Evolutionary conservation across 2,113 vertebrate genomes (phyloP).

Genomic region (Abramis brama): DNA sequence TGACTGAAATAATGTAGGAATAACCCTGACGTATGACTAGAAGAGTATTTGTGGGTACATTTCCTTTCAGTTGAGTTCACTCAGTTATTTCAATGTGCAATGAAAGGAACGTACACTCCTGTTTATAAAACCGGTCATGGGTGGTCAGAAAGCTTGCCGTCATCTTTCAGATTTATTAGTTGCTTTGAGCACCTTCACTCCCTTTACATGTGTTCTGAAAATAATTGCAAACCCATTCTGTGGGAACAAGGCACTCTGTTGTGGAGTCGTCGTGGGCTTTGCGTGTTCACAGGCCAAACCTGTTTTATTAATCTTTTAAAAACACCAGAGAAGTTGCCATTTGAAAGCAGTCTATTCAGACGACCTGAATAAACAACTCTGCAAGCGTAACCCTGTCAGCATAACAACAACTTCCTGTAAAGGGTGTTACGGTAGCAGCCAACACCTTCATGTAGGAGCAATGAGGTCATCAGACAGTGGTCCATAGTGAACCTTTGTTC

Average conservation of each 20-base stretch:
- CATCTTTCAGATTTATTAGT: slow-evolving; percentile 59
- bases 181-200: not conserved
- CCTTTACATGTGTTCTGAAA: slow-evolving; percentile 51
- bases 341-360: slow-evolving; percentile 77
- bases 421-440: slow-evolving; percentile 71
- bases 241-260: slow-evolving; percentile 54
- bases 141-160: slow-evolving; percentile 37
- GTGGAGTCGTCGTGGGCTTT: slow-evolving; percentile 53
- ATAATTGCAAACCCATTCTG: slow-evolving; percentile 55
- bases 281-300: slow-evolving; percentile 25
- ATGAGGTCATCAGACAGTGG: slow-evolving; percentile 72
- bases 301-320: slow-evolving; percentile 48
- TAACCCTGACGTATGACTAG: not conserved
- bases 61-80: not conserved
- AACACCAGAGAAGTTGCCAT: slow-evolving; percentile 39
- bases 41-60: not conserved
- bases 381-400: slow-evolving; percentile 38
- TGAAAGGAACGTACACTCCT: not conserved
- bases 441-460: slow-evolving; percentile 63
- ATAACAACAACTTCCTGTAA: slow-evolving; percentile 71
- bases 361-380: slow-evolving; percentile 64
- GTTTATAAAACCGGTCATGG: slow-evolving; percentile 4
- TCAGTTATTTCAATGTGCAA: not conserved
- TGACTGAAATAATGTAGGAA: not conserved
- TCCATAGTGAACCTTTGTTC: slow-evolving; percentile 73